Evolutionary conservation across 2,888 invertebrate species (phyloP).

Genomic region (Eustalomyia histrio): DNA sequence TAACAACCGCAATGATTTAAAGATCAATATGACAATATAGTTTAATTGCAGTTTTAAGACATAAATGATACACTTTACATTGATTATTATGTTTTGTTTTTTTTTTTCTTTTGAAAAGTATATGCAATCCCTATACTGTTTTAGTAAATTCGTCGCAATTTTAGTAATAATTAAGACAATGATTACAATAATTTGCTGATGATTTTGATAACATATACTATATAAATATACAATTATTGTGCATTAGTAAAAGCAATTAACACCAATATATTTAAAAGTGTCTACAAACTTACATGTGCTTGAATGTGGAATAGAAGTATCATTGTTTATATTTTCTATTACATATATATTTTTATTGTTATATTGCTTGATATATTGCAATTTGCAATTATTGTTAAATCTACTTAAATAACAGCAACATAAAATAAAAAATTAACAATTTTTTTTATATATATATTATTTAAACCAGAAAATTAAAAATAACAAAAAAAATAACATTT

Average conservation of each 20-base stretch:
- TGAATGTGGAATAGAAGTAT: constrained; percentile 4
- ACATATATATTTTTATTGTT: constrained; percentile 17
- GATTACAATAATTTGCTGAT: not conserved
- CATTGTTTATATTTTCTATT: constrained; percentile 13
- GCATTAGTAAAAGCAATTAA: constrained; percentile 58
- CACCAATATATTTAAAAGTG: constrained; percentile 51
- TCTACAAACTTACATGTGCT: not conserved
- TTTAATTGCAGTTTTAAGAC: too few relatives aligned
- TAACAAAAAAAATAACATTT: constrained; percentile 2
- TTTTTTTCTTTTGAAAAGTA: not conserved
- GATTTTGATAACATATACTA: not conserved
- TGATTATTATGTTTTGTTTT: not conserved
- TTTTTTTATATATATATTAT: not conserved
- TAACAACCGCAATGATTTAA: not conserved
- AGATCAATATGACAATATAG: not conserved
- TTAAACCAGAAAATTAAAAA: constrained; percentile 37
- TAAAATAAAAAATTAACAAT: constrained; percentile 18
- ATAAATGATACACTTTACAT: not conserved
- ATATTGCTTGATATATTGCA: constrained; percentile 47
- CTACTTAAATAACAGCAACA: constrained; percentile 47
- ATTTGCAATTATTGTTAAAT: constrained; percentile 57
- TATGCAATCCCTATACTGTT: too few relatives aligned
- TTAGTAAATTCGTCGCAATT: not conserved
- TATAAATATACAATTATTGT: not conserved
- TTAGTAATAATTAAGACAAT: not conserved